Conservation (phyloP, 1,140 invertebrate genomes). For the Drosophila grimshawi region DNA sequence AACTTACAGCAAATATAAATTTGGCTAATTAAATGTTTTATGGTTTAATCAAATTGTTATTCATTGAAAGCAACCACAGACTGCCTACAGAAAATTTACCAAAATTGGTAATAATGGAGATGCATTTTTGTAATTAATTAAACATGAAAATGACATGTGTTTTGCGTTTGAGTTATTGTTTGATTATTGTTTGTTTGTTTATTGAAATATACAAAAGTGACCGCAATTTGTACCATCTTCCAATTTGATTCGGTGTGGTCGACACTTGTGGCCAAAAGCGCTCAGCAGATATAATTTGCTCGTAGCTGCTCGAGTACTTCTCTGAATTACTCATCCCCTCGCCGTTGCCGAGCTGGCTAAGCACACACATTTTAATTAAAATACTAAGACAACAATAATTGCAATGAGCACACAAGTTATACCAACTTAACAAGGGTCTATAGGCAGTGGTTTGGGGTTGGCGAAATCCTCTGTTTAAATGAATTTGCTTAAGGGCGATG, state of each 20-base stretch:
- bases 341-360: slow-evolving; percentile 17
- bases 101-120: too few species aligned
- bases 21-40: neutral
- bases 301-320: neutral
- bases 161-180: neutral
- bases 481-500: slow-evolving; percentile 36
- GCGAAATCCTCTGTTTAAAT: slow-evolving; percentile 15
- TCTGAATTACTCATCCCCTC: neutral
- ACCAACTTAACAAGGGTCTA: neutral
- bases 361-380: slow-evolving; percentile 82
- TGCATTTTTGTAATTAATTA: slow-evolving; percentile 12
- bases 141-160: slow-evolving; percentile 26
- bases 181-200: slow-evolving; percentile 25
- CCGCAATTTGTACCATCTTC: slow-evolving; percentile 40
- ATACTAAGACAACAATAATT: slow-evolving; percentile 80
- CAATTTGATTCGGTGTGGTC: slow-evolving; percentile 36
- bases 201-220: slow-evolving; percentile 31
- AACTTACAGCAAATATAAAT: neutral
- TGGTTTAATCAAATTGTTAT: neutral
- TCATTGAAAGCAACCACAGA: neutral
- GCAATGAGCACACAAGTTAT: slow-evolving; percentile 4
- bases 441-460: neutral
- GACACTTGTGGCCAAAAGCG: slow-evolving; percentile 34
- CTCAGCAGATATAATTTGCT: slow-evolving; percentile 53
- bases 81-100: neutral